These are phyloP conservation scores for Tethya wilhelma DNA, from an alignment of 37 sponge, comb jelly and placozoan genomes.

Conservation along the genomic window DNA sequence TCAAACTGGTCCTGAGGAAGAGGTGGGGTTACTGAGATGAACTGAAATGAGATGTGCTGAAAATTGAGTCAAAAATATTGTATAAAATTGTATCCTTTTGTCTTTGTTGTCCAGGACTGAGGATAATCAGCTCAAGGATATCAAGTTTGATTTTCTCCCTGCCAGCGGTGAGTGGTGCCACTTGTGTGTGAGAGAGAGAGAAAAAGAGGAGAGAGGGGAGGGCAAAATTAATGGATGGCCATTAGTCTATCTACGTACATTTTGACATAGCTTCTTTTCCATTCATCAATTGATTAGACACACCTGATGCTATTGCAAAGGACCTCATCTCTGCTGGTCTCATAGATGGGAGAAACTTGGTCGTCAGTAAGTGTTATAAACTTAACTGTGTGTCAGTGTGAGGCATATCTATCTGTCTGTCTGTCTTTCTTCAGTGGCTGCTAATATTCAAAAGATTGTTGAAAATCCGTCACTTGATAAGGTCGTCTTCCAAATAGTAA, in stretches of 20 bases:
- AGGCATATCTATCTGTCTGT: not conserved
- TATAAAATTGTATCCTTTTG: not conserved
- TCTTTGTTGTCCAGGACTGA: slow-evolving; percentile 51
- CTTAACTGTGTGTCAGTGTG: slow-evolving; percentile 14
- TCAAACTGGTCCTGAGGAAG: slow-evolving; percentile 65
- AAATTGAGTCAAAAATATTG: not conserved
- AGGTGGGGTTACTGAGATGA: slow-evolving; percentile 28
- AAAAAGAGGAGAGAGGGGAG: not conserved
- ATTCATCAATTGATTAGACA: slow-evolving; percentile 33
- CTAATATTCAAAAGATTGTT: slow-evolving; percentile 67
- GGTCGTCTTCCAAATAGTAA: slow-evolving; percentile 56
- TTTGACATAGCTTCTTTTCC: not conserved
- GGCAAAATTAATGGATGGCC: not conserved
- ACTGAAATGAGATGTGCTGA: not conserved
- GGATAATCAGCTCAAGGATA: slow-evolving; percentile 83
- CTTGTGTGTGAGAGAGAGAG: not conserved
- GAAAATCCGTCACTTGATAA: slow-evolving; percentile 61
- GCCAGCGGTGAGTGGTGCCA: slow-evolving; percentile 9
- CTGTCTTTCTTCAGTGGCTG: slow-evolving; percentile 53
- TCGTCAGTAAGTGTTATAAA: slow-evolving; percentile 44
- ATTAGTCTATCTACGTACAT: not conserved
- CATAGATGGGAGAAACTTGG: slow-evolving; percentile 58
- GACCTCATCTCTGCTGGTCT: slow-evolving; percentile 71
- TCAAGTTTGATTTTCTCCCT: slow-evolving; percentile 80
- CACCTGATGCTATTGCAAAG: slow-evolving; percentile 68